Evolutionary conservation across 1,140 invertebrate genomes (phyloP), one percentile per base, ranked within the genome.

Genomic region (Lycorma delicatula): DNA sequence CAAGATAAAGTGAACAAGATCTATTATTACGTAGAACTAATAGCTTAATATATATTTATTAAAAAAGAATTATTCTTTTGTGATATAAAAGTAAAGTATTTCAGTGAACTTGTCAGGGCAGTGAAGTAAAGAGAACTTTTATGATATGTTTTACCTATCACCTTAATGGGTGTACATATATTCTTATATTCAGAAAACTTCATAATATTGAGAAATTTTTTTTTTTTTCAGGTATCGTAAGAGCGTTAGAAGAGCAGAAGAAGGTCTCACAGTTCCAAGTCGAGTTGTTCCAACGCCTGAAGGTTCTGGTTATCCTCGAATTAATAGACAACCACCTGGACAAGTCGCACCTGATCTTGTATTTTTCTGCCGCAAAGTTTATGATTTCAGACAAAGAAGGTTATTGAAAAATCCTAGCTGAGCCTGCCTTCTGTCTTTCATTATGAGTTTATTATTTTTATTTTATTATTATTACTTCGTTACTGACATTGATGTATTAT

Each of bases 321-420:
- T 71, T 54, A 70, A 70, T 47, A 71, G 77, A 29, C 83, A 87
- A 65, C 82, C 85, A n/a, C 83, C 85, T 26, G 78, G 84, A 26
- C 82, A 85, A 62, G 81, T 87, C 7, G 79, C 82, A 54, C 79
- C 85, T 4, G 93, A 96, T 61, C 84, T 91, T 70, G 89, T 98
- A 1, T 91, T 97, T 66, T 91, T 95, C 74, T 97, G 93, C 74
- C 83, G 91, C 16, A 85, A 88, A 63, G 91, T 96, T 28, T 97
- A 97, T 74, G 94, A 97, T 73, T 96, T 92, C 75, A 81, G 93
- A 55, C 85, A 90, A 58, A 88, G 86, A 65, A 83, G 86, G 62
- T 80, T 89, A 59, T 77, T 85, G 41, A 85, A 85, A 67, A 81
- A 84, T 75, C 66, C 64, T 27, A 55, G 55, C 48, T 59, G 38